Evolutionary conservation across 2,888 invertebrate genomes (phyloP).

Genomic region (Aphrophora alni): DNA sequence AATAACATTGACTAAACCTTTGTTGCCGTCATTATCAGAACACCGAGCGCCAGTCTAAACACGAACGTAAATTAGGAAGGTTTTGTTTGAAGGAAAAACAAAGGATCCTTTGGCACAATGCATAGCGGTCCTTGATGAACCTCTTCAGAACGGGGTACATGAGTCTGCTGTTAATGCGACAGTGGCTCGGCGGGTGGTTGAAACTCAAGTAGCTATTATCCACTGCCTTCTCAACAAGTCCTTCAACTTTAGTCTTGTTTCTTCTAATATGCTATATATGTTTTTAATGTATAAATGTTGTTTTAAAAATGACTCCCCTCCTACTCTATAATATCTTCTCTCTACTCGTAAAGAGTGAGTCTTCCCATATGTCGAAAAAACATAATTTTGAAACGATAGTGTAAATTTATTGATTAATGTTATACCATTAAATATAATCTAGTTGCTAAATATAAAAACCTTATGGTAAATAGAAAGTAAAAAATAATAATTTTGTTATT

Average conservation of each 20-base stretch:
- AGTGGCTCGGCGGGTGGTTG: background rate
- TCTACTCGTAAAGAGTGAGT: no score
- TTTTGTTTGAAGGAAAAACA: background rate
- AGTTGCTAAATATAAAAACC: no score
- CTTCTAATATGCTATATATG: background rate
- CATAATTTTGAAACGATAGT: no score
- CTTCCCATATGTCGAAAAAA: no score
- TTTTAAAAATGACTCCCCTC: no score
- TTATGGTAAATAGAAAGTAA: no score
- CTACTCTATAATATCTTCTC: no score
- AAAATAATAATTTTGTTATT: no score
- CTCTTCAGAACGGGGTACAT: background rate
- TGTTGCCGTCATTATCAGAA: no score
- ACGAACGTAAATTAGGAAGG: background rate
- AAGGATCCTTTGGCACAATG: background rate
- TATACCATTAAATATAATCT: no score
- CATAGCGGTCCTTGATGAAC: background rate
- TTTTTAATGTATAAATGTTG: background rate
- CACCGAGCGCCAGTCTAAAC: background rate
- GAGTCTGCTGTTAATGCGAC: background rate
- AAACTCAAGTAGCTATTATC: constrained; percentile 6
- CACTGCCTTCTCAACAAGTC: background rate
- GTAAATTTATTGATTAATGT: no score
- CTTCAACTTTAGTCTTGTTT: background rate
- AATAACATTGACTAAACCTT: no score